Conservation (phyloP, 2,888 invertebrate species). For the Apodemia mormo region DNA sequence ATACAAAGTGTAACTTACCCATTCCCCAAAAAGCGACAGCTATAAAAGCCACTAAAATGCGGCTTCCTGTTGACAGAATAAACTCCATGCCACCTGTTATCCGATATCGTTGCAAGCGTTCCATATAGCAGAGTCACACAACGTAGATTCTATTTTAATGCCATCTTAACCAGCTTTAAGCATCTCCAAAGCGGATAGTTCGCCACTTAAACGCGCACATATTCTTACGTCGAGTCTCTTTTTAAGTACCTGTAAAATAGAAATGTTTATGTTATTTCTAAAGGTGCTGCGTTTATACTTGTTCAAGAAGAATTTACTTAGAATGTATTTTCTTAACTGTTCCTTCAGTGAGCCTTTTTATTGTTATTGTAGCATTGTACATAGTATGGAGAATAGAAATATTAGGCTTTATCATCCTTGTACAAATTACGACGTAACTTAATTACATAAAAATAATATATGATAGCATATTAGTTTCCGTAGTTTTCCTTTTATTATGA, state of each 20-base stretch:
- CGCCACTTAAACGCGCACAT: constrained; percentile 59
- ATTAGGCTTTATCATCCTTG: constrained; percentile 3
- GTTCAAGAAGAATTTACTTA: constrained; percentile 11
- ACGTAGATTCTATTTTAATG: constrained; percentile 39
- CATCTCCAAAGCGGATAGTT: constrained; percentile 48
- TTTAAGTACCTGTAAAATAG: constrained; percentile 53
- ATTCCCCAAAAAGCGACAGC: constrained; percentile 74
- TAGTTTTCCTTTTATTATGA: not conserved
- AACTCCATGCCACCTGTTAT: constrained; percentile 68
- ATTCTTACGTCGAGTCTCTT: constrained; percentile 43
- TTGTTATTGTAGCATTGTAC: constrained; percentile 7
- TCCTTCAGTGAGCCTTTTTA: constrained; percentile 9
- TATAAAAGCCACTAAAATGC: constrained; percentile 73
- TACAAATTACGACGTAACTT: not conserved
- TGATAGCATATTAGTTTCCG: not conserved
- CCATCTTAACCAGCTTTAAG: constrained; percentile 37
- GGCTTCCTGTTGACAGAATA: constrained; percentile 62
- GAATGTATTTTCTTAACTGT: constrained; percentile 14
- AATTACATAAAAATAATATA: not conserved
- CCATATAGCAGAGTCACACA: constrained; percentile 42
- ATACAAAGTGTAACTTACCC: constrained; percentile 55
- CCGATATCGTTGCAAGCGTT: constrained; percentile 39
- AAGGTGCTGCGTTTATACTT: constrained; percentile 17
- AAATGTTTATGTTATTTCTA: constrained; percentile 28
- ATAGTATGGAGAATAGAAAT: not conserved